Conservation (phyloP, 1,140 invertebrate species). For the Lepidurus apus region DNA sequence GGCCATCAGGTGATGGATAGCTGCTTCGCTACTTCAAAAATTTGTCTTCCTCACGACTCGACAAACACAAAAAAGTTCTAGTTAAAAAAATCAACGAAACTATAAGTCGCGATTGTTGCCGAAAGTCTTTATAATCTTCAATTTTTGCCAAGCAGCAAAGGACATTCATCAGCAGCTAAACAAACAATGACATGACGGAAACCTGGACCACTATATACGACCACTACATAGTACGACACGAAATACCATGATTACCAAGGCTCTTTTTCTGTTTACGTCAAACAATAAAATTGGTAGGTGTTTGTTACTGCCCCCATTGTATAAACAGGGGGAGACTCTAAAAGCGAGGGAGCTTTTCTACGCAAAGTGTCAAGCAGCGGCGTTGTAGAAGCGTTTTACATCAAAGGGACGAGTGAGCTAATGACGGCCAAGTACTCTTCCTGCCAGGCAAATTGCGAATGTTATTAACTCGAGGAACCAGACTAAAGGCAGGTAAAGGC, state of each 20-base stretch:
- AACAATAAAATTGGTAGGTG: too few relatives aligned
- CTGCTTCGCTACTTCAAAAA: not conserved
- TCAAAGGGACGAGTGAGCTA: not conserved
- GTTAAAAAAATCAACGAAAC: not conserved
- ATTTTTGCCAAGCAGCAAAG: not conserved
- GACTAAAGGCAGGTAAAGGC: not conserved
- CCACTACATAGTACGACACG: too few relatives aligned
- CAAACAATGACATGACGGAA: not conserved
- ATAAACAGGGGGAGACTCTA: not conserved
- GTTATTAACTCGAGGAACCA: not conserved
- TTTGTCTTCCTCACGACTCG: conserved; percentile 3
- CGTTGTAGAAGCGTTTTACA: not conserved
- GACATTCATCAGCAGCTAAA: not conserved
- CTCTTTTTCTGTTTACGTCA: too few relatives aligned
- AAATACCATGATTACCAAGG: too few relatives aligned
- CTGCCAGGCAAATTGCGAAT: not conserved
- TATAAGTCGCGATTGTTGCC: not conserved
- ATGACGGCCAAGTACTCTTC: not conserved
- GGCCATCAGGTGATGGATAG: conserved; percentile 7
- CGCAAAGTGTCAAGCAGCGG: not conserved
- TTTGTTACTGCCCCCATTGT: too few relatives aligned
- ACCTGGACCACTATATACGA: too few relatives aligned
- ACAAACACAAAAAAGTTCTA: not conserved
- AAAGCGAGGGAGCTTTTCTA: not conserved
- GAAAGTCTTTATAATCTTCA: not conserved